These are phyloP conservation scores for Drosophila setifemur DNA, from an alignment of 1,140 invertebrate species.

Conservation along the genomic window DNA sequence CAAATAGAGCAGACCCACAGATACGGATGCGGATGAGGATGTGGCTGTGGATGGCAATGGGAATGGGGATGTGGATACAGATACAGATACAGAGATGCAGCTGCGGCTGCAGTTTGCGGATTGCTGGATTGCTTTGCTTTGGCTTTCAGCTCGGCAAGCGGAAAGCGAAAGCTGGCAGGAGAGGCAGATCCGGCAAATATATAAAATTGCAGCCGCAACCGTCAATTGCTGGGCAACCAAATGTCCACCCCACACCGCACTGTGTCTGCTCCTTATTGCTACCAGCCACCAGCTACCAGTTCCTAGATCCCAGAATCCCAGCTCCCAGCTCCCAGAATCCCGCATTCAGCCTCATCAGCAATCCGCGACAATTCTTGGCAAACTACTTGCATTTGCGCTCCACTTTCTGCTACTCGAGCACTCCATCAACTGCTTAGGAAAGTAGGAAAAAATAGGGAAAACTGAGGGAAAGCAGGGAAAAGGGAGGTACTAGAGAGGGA, in stretches of 20 bases:
- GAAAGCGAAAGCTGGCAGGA: constrained; percentile 53
- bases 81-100: constrained; percentile 13
- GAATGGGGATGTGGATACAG: constrained; percentile 23
- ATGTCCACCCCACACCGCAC: constrained; percentile 16
- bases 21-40: constrained; percentile 15
- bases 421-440: constrained; percentile 27
- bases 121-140: constrained; percentile 39
- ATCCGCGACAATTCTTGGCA: constrained; percentile 76
- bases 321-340: not conserved
- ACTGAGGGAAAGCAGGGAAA: not conserved
- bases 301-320: not conserved
- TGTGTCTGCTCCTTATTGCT: not conserved
- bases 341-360: constrained; percentile 53
- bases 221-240: constrained; percentile 76
- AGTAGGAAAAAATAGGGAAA: not conserved
- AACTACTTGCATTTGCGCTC: constrained; percentile 59
- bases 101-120: constrained; percentile 32
- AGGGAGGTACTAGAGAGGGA: not conserved
- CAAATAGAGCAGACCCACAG: constrained; percentile 18
- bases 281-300: not conserved
- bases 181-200: constrained; percentile 22
- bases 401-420: constrained; percentile 34
- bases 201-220: constrained; percentile 65
- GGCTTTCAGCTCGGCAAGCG: constrained; percentile 18
- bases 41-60: no score